Evolutionary conservation across 1,140 invertebrate species (phyloP).

Genomic region (Drosophila aff.): DNA sequence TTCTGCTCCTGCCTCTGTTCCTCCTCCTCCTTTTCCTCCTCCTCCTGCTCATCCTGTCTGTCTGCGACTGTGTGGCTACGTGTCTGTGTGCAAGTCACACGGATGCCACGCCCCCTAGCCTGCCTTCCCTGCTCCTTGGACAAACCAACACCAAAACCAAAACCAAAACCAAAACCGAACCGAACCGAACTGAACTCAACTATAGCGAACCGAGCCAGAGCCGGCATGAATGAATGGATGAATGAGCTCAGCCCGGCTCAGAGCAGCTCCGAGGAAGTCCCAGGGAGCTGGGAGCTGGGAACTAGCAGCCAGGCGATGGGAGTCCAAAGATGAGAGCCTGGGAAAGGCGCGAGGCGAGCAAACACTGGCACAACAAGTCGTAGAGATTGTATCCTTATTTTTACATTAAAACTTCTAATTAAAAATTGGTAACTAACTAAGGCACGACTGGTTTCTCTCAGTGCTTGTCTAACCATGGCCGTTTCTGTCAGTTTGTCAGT

Average conservation of each 20-base stretch:
- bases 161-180: conserved; percentile 12
- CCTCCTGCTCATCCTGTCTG: conserved; percentile 14
- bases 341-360: conserved; percentile 26
- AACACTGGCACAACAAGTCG: neutral
- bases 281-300: conserved; percentile 34
- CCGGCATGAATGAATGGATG: conserved; percentile 81
- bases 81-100: conserved; percentile 50
- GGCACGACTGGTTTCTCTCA: conserved; percentile 2
- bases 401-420: no score
- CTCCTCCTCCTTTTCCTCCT: neutral
- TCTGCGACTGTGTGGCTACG: conserved; percentile 41
- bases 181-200: conserved; percentile 19
- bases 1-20: neutral
- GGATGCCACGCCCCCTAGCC: conserved; percentile 34
- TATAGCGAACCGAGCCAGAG: conserved; percentile 27
- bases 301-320: conserved; percentile 39
- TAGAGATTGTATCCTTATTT: neutral
- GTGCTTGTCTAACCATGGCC: conserved; percentile 23
- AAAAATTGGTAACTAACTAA: no score
- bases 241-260: conserved; percentile 68
- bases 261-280: conserved; percentile 32
- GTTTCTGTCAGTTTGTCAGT: conserved; percentile 54
- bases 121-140: neutral
- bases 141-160: conserved; percentile 18
- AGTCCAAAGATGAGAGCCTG: conserved; percentile 23